These are phyloP conservation scores for Prosapia bicincta DNA, from an alignment of 2,888 invertebrate genomes.

Conservation along the genomic window DNA sequence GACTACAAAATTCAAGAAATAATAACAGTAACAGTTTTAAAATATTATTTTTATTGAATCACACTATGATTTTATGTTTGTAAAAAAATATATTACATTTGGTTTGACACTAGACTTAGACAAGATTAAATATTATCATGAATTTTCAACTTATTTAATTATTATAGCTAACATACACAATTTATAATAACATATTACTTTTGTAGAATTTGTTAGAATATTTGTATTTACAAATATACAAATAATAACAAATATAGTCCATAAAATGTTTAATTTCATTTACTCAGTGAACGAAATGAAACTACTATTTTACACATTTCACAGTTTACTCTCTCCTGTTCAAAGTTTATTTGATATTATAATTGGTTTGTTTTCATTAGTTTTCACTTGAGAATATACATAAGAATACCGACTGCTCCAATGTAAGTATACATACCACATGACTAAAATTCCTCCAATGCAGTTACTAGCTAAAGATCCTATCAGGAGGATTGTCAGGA, in stretches of 20 bases:
- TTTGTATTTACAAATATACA: not conserved
- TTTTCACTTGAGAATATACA: constrained; percentile 45
- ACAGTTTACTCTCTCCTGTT: no score
- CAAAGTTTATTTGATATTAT: constrained; percentile 33
- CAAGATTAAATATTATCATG: no score
- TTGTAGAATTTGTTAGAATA: not conserved
- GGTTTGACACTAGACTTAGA: not conserved
- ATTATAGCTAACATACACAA: not conserved
- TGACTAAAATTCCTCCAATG: constrained; percentile 45
- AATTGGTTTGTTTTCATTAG: constrained; percentile 42
- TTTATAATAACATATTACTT: not conserved
- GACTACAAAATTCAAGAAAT: no score
- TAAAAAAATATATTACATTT: constrained; percentile 2
- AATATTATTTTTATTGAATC: no score
- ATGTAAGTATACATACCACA: constrained; percentile 49
- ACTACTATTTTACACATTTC: no score
- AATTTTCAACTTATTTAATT: no score
- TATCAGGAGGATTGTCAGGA: constrained; percentile 46
- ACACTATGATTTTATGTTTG: not conserved
- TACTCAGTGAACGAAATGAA: not conserved
- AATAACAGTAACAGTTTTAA: no score
- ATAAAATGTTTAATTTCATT: not conserved
- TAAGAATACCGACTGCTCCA: constrained; percentile 48
- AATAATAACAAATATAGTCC: not conserved
- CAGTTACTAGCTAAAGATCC: constrained; percentile 46